A percentile compares a stretch with the other conserved stretches of the same genome.
Conservation (phyloP, 2,797 vertebrate genomes). For the Pseudocheirus occidentalis region DNA sequence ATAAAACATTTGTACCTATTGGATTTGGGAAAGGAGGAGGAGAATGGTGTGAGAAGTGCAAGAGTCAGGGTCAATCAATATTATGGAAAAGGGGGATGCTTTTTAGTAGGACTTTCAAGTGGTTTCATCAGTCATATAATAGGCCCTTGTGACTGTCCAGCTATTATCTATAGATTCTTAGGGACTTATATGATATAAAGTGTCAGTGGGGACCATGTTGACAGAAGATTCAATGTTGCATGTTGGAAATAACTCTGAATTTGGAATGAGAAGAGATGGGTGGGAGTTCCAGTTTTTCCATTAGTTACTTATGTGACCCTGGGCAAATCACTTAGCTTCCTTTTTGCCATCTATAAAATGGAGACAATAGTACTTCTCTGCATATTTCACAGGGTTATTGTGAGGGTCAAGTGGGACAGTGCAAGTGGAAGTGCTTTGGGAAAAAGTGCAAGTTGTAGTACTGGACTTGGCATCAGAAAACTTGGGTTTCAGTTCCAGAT, state of each 20-base stretch:
- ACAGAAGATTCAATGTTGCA: background rate
- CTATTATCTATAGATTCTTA: background rate
- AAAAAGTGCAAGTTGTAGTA: background rate
- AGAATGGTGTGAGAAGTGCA: background rate
- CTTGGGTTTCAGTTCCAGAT: background rate
- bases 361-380: background rate
- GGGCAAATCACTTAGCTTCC: background rate
- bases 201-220: background rate
- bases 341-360: background rate
- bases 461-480: background rate
- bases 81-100: constrained; percentile 2
- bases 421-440: background rate
- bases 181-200: background rate
- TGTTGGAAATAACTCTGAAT: background rate
- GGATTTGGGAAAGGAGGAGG: background rate
- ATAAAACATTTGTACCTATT: constrained; percentile 45
- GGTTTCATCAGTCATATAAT: background rate
- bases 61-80: background rate
- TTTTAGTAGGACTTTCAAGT: constrained; percentile 41
- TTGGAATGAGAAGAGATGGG: background rate
- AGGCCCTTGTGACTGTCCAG: background rate
- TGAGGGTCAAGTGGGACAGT: background rate
- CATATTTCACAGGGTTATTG: background rate
- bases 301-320: background rate
- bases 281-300: background rate